A percentile compares a stretch with the other conserved stretches of the same genome.
These are phyloP conservation scores for Henicopernis longicauda DNA, from an alignment of 2,113 vertebrate genomes.

Conservation along the genomic window DNA sequence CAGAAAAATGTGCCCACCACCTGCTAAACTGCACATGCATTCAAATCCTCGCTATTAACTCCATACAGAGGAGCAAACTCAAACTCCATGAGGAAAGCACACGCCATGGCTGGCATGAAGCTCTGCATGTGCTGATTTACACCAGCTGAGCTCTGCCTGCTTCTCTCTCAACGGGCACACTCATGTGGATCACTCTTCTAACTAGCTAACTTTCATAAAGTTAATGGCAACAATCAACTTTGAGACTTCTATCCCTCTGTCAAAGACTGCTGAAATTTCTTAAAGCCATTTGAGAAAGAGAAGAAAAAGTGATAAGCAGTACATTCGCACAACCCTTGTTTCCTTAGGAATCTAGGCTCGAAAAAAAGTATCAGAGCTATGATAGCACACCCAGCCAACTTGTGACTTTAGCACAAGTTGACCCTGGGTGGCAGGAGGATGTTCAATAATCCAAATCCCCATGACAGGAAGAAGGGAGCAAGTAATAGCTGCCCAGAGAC, in stretches of 20 bases:
- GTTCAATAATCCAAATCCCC: neutral
- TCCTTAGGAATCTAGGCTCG: neutral
- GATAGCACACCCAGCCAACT: neutral
- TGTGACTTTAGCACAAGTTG: neutral
- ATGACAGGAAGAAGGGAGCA: neutral
- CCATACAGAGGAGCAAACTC: accelerated
- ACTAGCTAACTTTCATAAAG: neutral
- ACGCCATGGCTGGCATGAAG: accelerated
- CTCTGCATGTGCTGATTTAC: neutral
- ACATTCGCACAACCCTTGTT: neutral
- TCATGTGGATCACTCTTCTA: neutral
- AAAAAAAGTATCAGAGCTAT: neutral
- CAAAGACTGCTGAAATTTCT: neutral
- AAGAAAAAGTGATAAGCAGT: neutral
- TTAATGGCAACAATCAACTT: neutral
- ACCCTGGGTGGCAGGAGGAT: neutral
- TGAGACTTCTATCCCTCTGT: neutral
- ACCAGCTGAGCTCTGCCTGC: neutral
- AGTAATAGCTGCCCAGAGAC: neutral
- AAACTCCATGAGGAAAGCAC: neutral
- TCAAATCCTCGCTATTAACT: neutral
- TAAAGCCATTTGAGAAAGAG: neutral
- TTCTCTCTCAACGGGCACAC: neutral
- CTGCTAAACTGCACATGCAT: neutral
- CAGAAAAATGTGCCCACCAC: neutral